Percentiles rank a stretch among this genome's conserved stretches.
Conservation (phyloP, 64 coral and sea anemone genomes). For the Montipora capricornis region DNA sequence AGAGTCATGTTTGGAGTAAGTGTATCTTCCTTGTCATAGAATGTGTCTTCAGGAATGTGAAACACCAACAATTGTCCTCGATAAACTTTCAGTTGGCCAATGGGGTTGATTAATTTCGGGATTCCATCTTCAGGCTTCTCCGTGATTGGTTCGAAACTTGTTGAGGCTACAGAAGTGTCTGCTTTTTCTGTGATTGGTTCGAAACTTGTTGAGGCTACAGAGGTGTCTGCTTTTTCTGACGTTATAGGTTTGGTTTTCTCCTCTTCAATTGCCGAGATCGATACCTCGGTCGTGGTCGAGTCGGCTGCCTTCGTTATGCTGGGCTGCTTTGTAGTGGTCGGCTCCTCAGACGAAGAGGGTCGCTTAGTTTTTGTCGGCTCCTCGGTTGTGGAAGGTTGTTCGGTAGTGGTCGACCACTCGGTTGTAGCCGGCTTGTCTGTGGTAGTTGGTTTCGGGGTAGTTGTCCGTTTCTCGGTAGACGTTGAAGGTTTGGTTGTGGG, state of each 20-base stretch:
- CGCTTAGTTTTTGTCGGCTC: slow-evolving; percentile 3
- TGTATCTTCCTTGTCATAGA: slow-evolving; percentile 70
- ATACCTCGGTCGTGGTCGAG: background rate
- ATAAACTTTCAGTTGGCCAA: slow-evolving; percentile 59
- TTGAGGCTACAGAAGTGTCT: background rate
- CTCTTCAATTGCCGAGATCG: background rate
- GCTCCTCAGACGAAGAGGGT: background rate
- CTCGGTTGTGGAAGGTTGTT: background rate
- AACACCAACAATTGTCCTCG: slow-evolving; percentile 53
- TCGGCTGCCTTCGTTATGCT: background rate
- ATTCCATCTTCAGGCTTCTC: background rate
- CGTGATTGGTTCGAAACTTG: background rate
- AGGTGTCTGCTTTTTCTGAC: background rate
- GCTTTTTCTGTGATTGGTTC: background rate
- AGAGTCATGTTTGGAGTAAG: slow-evolving; percentile 78
- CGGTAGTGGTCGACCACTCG: background rate
- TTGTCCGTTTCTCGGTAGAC: background rate
- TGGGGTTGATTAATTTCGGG: slow-evolving; percentile 46
- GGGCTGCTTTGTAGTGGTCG: background rate
- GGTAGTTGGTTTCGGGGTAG: background rate
- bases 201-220: background rate
- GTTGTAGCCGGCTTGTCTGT: background rate
- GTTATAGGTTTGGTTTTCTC: background rate
- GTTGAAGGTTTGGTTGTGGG: background rate
- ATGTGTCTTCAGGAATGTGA: slow-evolving; percentile 61